Conservation (phyloP, 1,140 invertebrate genomes). For the Bombus waltoni region DNA sequence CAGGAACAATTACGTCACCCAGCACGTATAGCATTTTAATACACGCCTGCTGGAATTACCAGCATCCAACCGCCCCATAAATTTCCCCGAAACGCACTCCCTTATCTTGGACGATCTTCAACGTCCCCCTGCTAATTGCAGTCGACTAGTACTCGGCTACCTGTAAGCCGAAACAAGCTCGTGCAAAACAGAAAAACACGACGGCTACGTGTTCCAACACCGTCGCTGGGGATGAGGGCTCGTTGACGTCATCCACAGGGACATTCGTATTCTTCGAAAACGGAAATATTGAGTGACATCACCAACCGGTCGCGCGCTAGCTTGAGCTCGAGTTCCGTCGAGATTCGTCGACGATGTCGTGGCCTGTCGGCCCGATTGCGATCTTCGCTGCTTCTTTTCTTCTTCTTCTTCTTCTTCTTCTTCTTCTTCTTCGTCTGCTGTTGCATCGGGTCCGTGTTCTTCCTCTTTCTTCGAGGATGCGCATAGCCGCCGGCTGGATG, state of each 20-base stretch:
- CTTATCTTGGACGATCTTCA: not conserved
- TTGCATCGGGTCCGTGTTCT: not conserved
- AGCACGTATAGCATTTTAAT: not conserved
- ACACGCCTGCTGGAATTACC: not conserved
- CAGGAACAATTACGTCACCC: conserved; percentile 25
- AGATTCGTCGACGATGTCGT: conserved; percentile 66
- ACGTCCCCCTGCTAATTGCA: conserved; percentile 11
- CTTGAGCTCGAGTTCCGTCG: conserved; percentile 36
- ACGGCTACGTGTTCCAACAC: not conserved
- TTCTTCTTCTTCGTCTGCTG: not conserved
- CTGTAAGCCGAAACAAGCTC: not conserved
- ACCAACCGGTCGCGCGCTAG: conserved; percentile 65
- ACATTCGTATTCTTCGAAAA: conserved; percentile 57
- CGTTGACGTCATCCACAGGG: conserved; percentile 34
- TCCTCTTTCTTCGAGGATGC: conserved; percentile 39
- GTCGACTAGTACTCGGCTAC: not conserved
- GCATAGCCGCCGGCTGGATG: conserved; percentile 56
- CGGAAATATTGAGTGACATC: conserved; percentile 74
- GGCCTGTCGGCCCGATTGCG: conserved; percentile 50
- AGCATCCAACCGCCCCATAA: not conserved
- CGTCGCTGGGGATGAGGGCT: conserved; percentile 5
- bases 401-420: conserved; percentile 35
- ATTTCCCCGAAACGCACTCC: not conserved
- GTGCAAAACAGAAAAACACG: not conserved
- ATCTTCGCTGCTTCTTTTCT: conserved; percentile 54